Evolutionary conservation across 2,113 vertebrate genomes (phyloP), one percentile per base, ranked within the genome.

Genomic region (Oryzias woworae): DNA sequence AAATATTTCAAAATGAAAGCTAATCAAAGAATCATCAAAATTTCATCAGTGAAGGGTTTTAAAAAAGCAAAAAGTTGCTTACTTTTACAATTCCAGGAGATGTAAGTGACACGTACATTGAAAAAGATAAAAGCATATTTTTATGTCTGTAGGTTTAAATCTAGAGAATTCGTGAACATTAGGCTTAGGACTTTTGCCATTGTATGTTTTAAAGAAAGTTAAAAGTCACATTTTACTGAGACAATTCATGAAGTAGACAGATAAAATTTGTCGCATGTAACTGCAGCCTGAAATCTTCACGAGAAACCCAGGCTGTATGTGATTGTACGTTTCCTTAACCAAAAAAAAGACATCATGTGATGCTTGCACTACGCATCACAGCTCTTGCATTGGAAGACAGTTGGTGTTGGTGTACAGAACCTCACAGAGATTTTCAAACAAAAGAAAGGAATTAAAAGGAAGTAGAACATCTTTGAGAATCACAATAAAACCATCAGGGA

Each of bases 401-500:
- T 8, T 20, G 57, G 55, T 47, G 70, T 47, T 16, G 5, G 42
- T 3, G 16, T 64, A 66, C 15, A 73, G 69, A 66, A 69, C 64
- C 26, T 2, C 46, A 69, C 64, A 67, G 57, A 54, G 65, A 68
- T 62, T 67, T 71, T 50, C 31, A 63, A 72, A 81, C 23, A 51
- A 62, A 24, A 46, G 44, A 69, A 48, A 61, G 42, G 64, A 62
- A 65, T 69, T 61, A 53, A 77, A 61, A 46, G 43, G 57, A 61
- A 58, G 28, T 63, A 51, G 26, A 36, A 3, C 36, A 36, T 36
- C 36, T 36, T 2, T 36, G 36, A 36, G 36, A 36, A 12, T 77
- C 58, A 80, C 67, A 65, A 53, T 68, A 64, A 75, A 76, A 73
- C 60, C 73, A 70, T 78, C 72, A 77, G 81, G 68, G 74, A 85